Evolutionary conservation across 2,113 vertebrate species (phyloP).

Genomic region (Scalopus aquaticus): DNA sequence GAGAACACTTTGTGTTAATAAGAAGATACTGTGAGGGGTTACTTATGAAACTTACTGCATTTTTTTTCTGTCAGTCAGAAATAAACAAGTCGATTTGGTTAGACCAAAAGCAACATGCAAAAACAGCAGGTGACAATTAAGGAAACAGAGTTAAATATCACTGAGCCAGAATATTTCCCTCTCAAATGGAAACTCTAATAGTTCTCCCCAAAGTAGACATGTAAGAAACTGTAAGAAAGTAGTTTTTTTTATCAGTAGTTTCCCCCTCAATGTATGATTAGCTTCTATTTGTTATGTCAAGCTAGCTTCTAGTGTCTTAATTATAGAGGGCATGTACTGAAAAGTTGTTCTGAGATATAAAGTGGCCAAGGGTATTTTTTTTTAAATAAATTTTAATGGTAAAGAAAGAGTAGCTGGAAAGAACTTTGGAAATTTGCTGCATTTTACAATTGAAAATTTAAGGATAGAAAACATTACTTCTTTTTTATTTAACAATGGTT

Average conservation of each 20-base stretch:
- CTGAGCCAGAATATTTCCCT: slow-evolving; percentile 53
- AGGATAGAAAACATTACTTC: not conserved
- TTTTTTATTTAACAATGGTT: no score
- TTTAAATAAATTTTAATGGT: no score
- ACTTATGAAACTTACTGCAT: not conserved
- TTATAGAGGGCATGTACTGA: not conserved
- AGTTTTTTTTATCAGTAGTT: slow-evolving; percentile 12
- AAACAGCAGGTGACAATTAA: slow-evolving; percentile 64
- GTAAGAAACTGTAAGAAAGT: slow-evolving; percentile 30
- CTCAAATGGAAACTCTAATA: slow-evolving; percentile 52
- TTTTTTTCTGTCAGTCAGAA: slow-evolving; percentile 27
- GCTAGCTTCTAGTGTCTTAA: not conserved
- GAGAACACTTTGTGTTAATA: not conserved
- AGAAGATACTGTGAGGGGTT: not conserved
- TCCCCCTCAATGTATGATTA: not conserved
- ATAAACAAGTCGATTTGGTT: slow-evolving; percentile 42
- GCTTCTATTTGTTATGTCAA: slow-evolving; percentile 35
- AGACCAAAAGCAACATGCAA: slow-evolving; percentile 47
- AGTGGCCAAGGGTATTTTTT: not conserved
- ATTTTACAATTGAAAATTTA: not conserved
- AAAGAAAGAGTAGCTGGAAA: not conserved
- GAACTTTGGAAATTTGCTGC: not conserved
- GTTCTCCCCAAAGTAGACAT: slow-evolving; percentile 25
- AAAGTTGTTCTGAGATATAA: slow-evolving; percentile 6
- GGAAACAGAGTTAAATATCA: slow-evolving; percentile 63